Base-by-base conservation (phyloP, 2,888 invertebrate species). In the Proisotoma minuta region DNA sequence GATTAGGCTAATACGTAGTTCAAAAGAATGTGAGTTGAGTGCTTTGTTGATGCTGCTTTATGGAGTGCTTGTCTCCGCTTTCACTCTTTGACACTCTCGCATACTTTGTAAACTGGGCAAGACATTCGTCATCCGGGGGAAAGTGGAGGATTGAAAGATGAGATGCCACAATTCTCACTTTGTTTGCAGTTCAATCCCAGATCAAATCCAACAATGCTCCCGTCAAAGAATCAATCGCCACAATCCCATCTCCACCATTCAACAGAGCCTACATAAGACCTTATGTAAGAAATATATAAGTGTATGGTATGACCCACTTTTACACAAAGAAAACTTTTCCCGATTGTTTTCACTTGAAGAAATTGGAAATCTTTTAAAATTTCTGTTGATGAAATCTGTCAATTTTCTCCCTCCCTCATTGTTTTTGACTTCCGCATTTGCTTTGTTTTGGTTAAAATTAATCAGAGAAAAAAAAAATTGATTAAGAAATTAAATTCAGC, bases 101-200 rank as follows among this genome's bases (percentile, higher is more conserved):
- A n/a, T n/a, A n/a, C n/a, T n/a, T n/a, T n/a, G n/a, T n/a, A n/a
- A n/a, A n/a, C n/a, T n/a, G 43, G 5, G 20, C 10, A n/a, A 43
- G 18, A 43, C 10, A n/a, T 43, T 43, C 43, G 18, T 43, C 43
- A 43, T 43, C 18, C 5, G 43, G 15, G 5, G 43, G 43, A 43
- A 43, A 43, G 15, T 43, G 43, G 18, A 10, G 18, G 29, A 52
- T 22, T 52, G 53, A 54, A 54, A 54, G 53, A 54, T 54, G 53
- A 54, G 53, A 39, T 54, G 53, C 29, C 53, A 54, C 53, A 34
- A 34, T 34, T 22, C 22, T 51, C 26, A 12, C 28, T 54, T 54
- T 34, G 39, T 54, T 54, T 26, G 20, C 18, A 49, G 23, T 20
- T 18, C 43, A 5, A 43, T 18, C 5, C 43, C 15, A 43, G 43